A percentile compares a stretch with the other conserved stretches of the same genome.
phyloP scores from a whole-genome alignment of 2,113 vertebrate genomes.

The Ailuropoda melanoleuca region DNA sequence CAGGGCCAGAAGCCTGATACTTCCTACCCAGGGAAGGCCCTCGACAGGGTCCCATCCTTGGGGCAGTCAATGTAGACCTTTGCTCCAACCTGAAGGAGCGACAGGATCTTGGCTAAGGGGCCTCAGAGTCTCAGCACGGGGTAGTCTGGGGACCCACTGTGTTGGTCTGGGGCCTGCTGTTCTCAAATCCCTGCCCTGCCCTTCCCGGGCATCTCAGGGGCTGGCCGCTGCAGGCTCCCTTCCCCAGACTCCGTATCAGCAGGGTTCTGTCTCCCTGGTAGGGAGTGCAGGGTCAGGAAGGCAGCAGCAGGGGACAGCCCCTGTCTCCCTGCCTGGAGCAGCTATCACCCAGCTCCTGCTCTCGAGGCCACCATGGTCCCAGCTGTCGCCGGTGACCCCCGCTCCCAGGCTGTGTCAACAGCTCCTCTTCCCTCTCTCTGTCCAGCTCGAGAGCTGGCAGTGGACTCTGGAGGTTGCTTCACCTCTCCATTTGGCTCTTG shows the following conservation, averaged over 20 bases:
- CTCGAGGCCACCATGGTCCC: rapidly evolving
- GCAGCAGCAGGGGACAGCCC: too few species aligned
- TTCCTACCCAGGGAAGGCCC: not conserved
- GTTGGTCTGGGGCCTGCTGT: not conserved
- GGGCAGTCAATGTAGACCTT: not conserved
- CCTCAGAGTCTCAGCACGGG: not conserved
- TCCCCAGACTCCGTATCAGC: not conserved
- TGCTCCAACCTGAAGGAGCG: not conserved
- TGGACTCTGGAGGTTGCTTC: not conserved
- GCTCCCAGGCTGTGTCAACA: not conserved
- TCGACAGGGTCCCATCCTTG: rapidly evolving
- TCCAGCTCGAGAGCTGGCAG: not conserved
- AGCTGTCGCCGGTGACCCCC: not conserved
- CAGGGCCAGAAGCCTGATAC: not conserved
- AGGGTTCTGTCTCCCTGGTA: rapidly evolving
- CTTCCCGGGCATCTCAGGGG: not conserved
- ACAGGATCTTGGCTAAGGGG: not conserved
- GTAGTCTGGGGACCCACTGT: not conserved
- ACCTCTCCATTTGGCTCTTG: not conserved
- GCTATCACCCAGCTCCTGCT: not conserved
- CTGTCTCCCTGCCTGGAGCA: not conserved
- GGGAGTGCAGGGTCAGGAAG: not conserved
- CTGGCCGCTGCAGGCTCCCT: not conserved
- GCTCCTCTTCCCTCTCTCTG: not conserved
- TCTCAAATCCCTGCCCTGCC: not conserved